Conservation (phyloP, 2,113 vertebrate genomes). For the Ailuropoda melanoleuca region DNA sequence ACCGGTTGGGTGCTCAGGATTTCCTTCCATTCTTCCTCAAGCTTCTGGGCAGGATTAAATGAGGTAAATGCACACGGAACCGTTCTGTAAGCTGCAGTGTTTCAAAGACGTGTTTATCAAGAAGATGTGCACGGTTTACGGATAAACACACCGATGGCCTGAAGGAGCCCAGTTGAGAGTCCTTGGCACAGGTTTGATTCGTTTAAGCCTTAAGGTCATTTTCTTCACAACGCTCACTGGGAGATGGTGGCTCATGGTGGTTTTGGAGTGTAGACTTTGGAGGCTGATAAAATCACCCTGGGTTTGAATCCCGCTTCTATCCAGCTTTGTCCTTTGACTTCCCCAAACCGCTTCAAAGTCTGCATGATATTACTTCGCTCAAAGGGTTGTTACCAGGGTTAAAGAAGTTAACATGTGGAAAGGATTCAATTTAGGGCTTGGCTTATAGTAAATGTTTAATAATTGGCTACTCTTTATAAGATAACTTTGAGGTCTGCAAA, state of each 20-base stretch:
- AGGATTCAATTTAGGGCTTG: background rate
- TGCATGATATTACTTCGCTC: background rate
- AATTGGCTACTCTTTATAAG: background rate
- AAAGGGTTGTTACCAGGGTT: background rate
- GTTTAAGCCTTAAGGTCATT: background rate
- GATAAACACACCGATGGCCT: background rate
- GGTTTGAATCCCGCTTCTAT: background rate
- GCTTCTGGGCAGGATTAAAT: background rate
- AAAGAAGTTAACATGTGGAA: background rate
- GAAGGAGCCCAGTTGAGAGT: background rate
- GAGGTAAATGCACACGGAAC: background rate
- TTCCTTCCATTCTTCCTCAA: background rate
- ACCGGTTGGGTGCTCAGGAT: background rate
- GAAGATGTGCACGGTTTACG: background rate
- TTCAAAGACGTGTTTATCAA: background rate
- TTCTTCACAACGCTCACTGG: background rate
- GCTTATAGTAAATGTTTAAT: background rate
- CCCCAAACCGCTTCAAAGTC: background rate
- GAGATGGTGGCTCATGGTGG: background rate
- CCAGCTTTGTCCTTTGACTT: background rate
- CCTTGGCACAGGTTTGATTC: background rate
- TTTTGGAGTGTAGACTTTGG: background rate
- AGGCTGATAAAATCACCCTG: background rate
- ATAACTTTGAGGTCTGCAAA: background rate
- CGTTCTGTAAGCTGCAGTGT: background rate